Conservation (phyloP, 2,113 vertebrate species). For the Chelonoidis abingdonii region DNA sequence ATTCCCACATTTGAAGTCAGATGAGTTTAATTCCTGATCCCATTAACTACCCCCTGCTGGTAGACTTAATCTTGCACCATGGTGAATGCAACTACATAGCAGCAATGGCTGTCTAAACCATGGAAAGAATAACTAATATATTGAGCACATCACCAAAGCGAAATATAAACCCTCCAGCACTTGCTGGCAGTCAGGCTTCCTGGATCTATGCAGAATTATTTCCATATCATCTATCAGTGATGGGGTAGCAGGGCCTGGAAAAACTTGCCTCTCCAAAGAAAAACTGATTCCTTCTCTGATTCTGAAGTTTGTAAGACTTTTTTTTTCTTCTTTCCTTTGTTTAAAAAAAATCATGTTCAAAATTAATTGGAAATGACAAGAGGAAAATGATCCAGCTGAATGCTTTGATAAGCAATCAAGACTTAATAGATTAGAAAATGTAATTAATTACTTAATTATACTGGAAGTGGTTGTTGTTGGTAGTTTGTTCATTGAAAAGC, state of each 20-base stretch:
- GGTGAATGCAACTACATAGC: background rate
- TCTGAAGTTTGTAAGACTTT: slow-evolving; percentile 18
- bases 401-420: slow-evolving; percentile 77
- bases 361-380: slow-evolving; percentile 81
- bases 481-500: slow-evolving; percentile 60
- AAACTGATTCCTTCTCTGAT: background rate
- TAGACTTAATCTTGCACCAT: slow-evolving; percentile 7
- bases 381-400: slow-evolving; percentile 76
- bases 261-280: slow-evolving; percentile 5
- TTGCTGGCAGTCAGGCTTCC: background rate
- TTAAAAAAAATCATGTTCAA: slow-evolving; percentile 25
- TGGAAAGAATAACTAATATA: background rate
- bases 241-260: background rate
- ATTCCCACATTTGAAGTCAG: slow-evolving; percentile 24
- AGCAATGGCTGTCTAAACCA: background rate
- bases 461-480: slow-evolving; percentile 63
- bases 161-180: background rate
- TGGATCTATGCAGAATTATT: background rate
- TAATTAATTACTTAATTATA: slow-evolving; percentile 82
- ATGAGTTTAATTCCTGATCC: slow-evolving; percentile 16
- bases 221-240: background rate
- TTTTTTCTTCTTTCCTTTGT: background rate
- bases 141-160: background rate
- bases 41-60: background rate
- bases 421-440: slow-evolving; percentile 80